Percentiles rank a stretch among this genome's conserved stretches.
These are phyloP conservation scores for Microplitis manilae DNA, from an alignment of 2,888 invertebrate genomes.

Conservation along the genomic window DNA sequence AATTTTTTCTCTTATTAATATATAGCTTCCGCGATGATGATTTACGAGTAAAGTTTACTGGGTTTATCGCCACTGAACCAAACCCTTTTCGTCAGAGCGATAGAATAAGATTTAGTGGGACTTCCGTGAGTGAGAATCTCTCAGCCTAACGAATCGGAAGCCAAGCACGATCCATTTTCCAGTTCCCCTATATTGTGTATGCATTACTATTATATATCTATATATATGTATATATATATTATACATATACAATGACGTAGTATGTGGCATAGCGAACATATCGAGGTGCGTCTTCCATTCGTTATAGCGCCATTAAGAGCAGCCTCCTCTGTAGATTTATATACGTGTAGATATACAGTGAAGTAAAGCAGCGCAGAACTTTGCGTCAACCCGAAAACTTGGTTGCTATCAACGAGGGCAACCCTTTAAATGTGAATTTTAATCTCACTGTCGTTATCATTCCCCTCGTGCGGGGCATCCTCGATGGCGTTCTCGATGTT, in stretches of 20 bases:
- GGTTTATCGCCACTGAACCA: conserved; percentile 3
- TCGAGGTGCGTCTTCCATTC: not conserved
- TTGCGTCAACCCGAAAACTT: conserved; percentile 37
- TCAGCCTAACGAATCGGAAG: conserved; percentile 54
- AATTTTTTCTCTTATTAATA: not conserved
- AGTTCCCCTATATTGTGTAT: conserved; percentile 19
- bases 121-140: conserved; percentile 18
- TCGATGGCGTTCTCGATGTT: conserved; percentile 46
- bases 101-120: conserved; percentile 52
- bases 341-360: not conserved
- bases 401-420: conserved; percentile 25
- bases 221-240: no score
- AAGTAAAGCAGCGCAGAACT: not conserved
- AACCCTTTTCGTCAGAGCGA: conserved; percentile 49
- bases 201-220: not conserved
- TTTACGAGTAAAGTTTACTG: conserved; percentile 25
- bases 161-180: conserved; percentile 54
- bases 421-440: conserved; percentile 54
- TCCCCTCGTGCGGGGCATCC: not conserved
- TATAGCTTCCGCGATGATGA: conserved; percentile 4
- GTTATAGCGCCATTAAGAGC: not conserved
- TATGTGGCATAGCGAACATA: not conserved
- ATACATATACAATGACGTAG: no score
- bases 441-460: conserved; percentile 52
- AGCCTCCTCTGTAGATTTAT: not conserved